These are phyloP conservation scores for Aleadryas rufinucha DNA, from an alignment of 2,113 vertebrate species.

Conservation along the genomic window DNA sequence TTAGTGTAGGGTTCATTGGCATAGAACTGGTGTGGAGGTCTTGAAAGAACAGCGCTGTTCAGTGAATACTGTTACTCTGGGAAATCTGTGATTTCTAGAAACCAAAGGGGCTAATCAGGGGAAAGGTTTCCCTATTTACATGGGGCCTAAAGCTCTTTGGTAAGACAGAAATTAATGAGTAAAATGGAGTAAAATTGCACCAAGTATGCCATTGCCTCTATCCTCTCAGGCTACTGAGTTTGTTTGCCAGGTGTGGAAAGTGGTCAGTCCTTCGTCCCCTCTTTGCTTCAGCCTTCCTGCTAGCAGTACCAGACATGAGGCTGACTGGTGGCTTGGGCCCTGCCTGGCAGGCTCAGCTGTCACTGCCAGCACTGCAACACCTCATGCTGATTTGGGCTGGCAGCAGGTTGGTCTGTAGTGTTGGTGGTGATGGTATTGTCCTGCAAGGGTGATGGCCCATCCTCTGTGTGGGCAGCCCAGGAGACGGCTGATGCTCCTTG, in stretches of 20 bases:
- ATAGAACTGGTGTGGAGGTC: not conserved
- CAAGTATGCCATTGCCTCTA: not conserved
- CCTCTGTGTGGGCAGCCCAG: not conserved
- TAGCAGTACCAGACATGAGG: rapidly evolving
- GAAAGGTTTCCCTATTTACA: not conserved
- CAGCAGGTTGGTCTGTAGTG: not conserved
- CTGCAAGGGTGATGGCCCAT: rapidly evolving
- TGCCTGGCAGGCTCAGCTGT: not conserved
- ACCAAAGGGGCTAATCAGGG: not conserved
- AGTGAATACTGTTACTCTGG: not conserved
- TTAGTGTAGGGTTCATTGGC: not conserved
- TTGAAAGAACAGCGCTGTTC: not conserved
- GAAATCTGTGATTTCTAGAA: not conserved
- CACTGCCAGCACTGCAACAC: rapidly evolving
- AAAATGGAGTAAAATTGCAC: not conserved
- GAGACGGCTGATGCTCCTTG: not conserved
- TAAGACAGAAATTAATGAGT: not conserved
- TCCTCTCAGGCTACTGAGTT: not conserved
- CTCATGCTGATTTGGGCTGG: rapidly evolving
- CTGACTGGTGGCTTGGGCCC: not conserved
- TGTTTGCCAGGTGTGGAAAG: not conserved
- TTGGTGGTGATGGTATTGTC: rapidly evolving
- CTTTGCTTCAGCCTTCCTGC: not conserved
- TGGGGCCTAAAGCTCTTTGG: not conserved
- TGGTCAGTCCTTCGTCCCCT: not conserved